A percentile compares a stretch with the other conserved stretches of the same genome.
These are phyloP conservation scores for Odontamblyopus rebecca DNA, from an alignment of 2,797 vertebrate genomes.

Conservation along the genomic window DNA sequence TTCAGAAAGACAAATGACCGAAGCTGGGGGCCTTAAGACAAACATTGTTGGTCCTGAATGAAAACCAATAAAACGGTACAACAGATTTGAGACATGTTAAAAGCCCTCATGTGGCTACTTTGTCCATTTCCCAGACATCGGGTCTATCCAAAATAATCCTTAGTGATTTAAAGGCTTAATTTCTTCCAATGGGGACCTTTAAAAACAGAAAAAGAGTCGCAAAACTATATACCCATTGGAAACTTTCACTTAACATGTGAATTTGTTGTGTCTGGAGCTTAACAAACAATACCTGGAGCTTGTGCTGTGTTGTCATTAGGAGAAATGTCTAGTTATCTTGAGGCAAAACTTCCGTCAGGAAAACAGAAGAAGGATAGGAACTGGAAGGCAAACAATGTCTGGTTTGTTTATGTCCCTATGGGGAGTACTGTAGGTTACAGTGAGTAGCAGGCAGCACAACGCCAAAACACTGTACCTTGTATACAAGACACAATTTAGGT, in stretches of 20 bases:
- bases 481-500: constrained; percentile 32
- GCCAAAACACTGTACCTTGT: constrained; percentile 31
- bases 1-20: constrained; percentile 13
- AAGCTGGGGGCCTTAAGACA: constrained; percentile 25
- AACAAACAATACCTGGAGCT: constrained; percentile 24
- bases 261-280: constrained; percentile 44
- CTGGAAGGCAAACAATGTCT: constrained; percentile 59
- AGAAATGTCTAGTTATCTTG: constrained; percentile 41
- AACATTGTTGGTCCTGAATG: constrained; percentile 32
- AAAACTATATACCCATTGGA: constrained; percentile 47
- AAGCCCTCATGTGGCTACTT: constrained; percentile 44
- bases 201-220: constrained; percentile 26
- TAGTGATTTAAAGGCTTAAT: constrained; percentile 59
- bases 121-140: constrained; percentile 52
- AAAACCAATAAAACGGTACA: constrained; percentile 50
- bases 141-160: constrained; percentile 36
- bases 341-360: constrained; percentile 67
- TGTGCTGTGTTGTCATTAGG: constrained; percentile 54
- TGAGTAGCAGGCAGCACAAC: constrained; percentile 25
- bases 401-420: constrained; percentile 48
- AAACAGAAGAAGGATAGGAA: constrained; percentile 54
- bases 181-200: constrained; percentile 36
- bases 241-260: constrained; percentile 33
- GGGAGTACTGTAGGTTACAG: constrained; percentile 24
- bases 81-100: constrained; percentile 37